Evolutionary conservation across 2,888 invertebrate genomes (phyloP), one percentile per base, ranked within the genome.

Genomic region (Catotricha subobsoleta): DNA sequence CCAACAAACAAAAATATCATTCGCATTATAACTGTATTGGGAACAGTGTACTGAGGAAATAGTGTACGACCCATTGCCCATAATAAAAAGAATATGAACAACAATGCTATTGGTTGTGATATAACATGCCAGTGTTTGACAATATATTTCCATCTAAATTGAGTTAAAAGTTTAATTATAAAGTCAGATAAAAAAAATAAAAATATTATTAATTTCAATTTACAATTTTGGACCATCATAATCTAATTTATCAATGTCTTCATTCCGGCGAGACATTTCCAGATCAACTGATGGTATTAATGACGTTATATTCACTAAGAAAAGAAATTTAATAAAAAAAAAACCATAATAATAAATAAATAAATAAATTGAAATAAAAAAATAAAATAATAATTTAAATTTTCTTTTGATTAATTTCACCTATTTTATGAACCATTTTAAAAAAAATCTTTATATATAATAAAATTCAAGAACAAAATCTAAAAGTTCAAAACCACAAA

Each of bases 41-140:
- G 56, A n/a, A 41, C 34, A 1, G 56, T 52, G 45, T 58, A 58
- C 27, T 51, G 47, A 1, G 60, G 60, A 46, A 64, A 50, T 39
- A 62, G 44, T 1, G 60, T 51, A 46, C 53, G 59, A 3, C 51
- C 59, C 41, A 64, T 51, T 2, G 55, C 52, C 67, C 67, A 67
- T 8, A 61, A 45, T 2, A 53, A 52, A 16, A 66, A 37, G 30
- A 56, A 57, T 36, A 61, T 51, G 20, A 59, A 48, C 28, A 60
- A 44, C 36, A 67, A 46, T 3, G 60, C 57, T 28, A 60, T 40
- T 19, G 51, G 56, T 49, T 58, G 60, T 23, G 64, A 64, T 30
- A 53, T 48, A 37, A 52, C 46, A 10, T 54, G 44, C 60, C 64
- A 63, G 40, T 57, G 48, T 30, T 50, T 46, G 3, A 54, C 53